phyloP scores from a whole-genome alignment of 2,888 invertebrate species.

The Rhagophthalmus giganteus region DNA sequence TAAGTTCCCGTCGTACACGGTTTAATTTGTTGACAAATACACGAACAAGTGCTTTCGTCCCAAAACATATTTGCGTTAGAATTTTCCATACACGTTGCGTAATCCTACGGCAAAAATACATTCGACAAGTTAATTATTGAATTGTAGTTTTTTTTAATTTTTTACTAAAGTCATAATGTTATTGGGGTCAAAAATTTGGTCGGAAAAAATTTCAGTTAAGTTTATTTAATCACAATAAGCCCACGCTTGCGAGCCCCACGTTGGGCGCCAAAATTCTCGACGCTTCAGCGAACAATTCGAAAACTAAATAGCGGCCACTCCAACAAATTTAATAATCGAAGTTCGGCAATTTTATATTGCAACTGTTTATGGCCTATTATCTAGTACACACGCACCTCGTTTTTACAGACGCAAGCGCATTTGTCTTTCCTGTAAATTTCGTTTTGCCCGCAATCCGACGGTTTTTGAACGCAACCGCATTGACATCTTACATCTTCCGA shows the following conservation, averaged over 20 bases:
- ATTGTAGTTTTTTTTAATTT: neutral
- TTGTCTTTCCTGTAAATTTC: conserved; percentile 43
- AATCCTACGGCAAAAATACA: conserved; percentile 23
- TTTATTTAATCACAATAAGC: no score
- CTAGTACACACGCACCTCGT: conserved; percentile 39
- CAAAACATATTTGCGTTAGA: conserved; percentile 38
- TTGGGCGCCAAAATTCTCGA: no score
- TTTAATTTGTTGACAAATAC: conserved; percentile 40
- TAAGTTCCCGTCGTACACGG: conserved; percentile 47
- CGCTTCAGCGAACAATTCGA: no score
- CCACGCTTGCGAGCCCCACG: no score
- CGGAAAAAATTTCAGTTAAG: no score
- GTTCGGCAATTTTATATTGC: no score
- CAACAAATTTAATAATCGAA: no score
- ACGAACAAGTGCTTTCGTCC: conserved; percentile 45
- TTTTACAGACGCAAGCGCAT: conserved; percentile 47
- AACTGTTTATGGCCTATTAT: no score
- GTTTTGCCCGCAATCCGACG: conserved; percentile 36
- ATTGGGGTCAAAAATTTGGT: no score
- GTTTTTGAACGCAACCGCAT: conserved; percentile 42
- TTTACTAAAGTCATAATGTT: neutral
- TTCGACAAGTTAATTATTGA: neutral
- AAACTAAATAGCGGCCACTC: no score
- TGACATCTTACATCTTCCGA: conserved; percentile 44
- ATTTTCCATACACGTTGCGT: conserved; percentile 29